A percentile compares a stretch with the other conserved stretches of the same genome.
These are phyloP conservation scores for Scortum barcoo DNA, from an alignment of 2,113 vertebrate genomes.

Conservation along the genomic window DNA sequence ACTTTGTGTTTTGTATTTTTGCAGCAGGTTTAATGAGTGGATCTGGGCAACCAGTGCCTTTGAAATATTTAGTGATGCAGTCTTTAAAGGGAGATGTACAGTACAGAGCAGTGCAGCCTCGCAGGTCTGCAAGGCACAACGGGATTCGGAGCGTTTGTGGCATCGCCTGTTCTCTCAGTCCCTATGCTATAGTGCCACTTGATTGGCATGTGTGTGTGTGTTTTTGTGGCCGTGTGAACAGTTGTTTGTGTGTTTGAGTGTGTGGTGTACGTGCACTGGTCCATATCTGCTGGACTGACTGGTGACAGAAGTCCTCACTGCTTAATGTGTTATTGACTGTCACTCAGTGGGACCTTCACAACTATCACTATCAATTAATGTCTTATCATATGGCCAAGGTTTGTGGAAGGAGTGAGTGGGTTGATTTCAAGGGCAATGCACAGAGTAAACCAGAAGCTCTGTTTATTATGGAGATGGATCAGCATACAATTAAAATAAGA, in stretches of 20 bases:
- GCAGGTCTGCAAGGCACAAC: slow-evolving; percentile 31
- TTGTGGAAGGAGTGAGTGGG: slow-evolving; percentile 13
- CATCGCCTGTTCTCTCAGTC: slow-evolving; percentile 24
- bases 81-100: slow-evolving; percentile 34
- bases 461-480: neutral
- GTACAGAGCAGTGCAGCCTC: slow-evolving; percentile 10
- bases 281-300: slow-evolving; percentile 39
- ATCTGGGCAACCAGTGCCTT: slow-evolving; percentile 10
- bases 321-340: slow-evolving; percentile 63
- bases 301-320: slow-evolving; percentile 52
- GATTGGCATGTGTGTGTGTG: slow-evolving; percentile 32
- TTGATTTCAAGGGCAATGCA: slow-evolving; percentile 63
- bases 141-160: slow-evolving; percentile 32
- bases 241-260: slow-evolving; percentile 20
- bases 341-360: slow-evolving; percentile 63
- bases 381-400: slow-evolving; percentile 56
- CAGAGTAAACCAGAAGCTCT: neutral
- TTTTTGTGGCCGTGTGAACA: slow-evolving; percentile 4
- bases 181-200: slow-evolving; percentile 30
- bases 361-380: slow-evolving; percentile 69
- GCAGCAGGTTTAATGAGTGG: slow-evolving; percentile 21
- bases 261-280: neutral
- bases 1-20: slow-evolving; percentile 38
- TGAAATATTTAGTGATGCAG: slow-evolving; percentile 62
- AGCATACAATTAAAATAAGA: neutral